Evolutionary conservation across 2,888 invertebrate species (phyloP).

Genomic region (Andricus curvator): DNA sequence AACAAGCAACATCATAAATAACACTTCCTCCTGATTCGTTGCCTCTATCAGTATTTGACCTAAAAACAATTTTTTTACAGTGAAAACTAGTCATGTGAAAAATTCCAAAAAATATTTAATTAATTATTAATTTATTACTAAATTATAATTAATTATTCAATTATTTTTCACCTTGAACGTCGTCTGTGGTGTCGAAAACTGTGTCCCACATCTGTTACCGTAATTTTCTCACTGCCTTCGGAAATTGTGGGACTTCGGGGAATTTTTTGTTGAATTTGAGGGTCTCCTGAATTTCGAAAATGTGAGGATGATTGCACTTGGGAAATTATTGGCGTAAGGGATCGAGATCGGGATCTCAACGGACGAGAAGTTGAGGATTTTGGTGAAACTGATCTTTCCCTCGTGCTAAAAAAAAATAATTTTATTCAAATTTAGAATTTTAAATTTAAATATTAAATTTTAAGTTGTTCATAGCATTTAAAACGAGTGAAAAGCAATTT

Average conservation of each 20-base stretch:
- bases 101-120: too few species aligned
- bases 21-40: constrained; percentile 73
- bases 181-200: constrained; percentile 30
- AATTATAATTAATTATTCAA: too few species aligned
- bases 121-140: too few species aligned
- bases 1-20: constrained; percentile 92
- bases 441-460: too few species aligned
- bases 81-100: not conserved
- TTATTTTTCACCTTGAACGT: constrained; percentile 11
- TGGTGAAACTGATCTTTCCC: constrained; percentile 53
- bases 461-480: too few species aligned
- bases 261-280: constrained; percentile 22
- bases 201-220: constrained; percentile 53
- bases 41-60: constrained; percentile 42
- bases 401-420: constrained; percentile 45
- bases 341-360: constrained; percentile 40
- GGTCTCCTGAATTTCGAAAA: constrained; percentile 36
- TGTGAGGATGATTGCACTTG: constrained; percentile 42
- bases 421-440: too few species aligned
- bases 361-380: constrained; percentile 48
- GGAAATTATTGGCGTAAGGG: constrained; percentile 44
- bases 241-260: constrained; percentile 54
- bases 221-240: constrained; percentile 59
- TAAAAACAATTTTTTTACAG: not conserved
- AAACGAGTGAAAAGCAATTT: too few species aligned